Percentiles rank a stretch among this genome's conserved stretches.
phyloP scores from a whole-genome alignment of 1,140 invertebrate species.

The Brachionus asplanchnoidis region DNA sequence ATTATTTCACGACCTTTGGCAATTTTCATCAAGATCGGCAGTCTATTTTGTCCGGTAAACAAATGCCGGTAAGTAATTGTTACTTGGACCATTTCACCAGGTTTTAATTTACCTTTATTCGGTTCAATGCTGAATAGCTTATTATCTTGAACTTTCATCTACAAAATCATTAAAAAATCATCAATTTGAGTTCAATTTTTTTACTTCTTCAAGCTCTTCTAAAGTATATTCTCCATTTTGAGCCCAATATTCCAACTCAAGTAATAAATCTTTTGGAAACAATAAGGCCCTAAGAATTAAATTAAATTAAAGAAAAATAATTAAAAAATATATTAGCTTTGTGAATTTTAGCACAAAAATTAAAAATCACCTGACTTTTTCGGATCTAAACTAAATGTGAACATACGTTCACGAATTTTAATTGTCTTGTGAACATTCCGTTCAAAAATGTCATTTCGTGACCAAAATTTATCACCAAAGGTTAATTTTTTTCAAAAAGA shows the following conservation, averaged over 20 bases:
- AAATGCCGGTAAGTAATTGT: conserved; percentile 53
- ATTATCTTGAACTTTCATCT: conserved; percentile 58
- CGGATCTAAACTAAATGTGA: too few species aligned
- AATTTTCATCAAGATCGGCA: conserved; percentile 56
- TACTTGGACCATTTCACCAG: conserved; percentile 51
- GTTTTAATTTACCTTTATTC: conserved; percentile 50
- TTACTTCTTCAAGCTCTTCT: conserved; percentile 56
- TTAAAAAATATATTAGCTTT: background rate
- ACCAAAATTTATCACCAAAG: too few species aligned
- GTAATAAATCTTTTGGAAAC: conserved; percentile 54
- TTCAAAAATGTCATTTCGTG: too few species aligned
- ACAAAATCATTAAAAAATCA: background rate
- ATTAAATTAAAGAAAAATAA: background rate
- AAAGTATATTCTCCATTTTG: conserved; percentile 55
- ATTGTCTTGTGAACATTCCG: too few species aligned
- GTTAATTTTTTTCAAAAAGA: too few species aligned
- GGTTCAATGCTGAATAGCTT: conserved; percentile 54
- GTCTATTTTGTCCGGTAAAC: conserved; percentile 53
- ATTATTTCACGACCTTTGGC: conserved; percentile 54
- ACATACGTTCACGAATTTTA: too few species aligned
- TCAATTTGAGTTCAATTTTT: conserved; percentile 44
- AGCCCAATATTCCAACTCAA: conserved; percentile 56
- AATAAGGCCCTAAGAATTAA: conserved; percentile 52
- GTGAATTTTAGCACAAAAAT: background rate
- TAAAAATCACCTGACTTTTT: background rate